These are phyloP conservation scores for Scartelaos histophorus DNA, from an alignment of 2,113 vertebrate genomes.

Conservation along the genomic window DNA sequence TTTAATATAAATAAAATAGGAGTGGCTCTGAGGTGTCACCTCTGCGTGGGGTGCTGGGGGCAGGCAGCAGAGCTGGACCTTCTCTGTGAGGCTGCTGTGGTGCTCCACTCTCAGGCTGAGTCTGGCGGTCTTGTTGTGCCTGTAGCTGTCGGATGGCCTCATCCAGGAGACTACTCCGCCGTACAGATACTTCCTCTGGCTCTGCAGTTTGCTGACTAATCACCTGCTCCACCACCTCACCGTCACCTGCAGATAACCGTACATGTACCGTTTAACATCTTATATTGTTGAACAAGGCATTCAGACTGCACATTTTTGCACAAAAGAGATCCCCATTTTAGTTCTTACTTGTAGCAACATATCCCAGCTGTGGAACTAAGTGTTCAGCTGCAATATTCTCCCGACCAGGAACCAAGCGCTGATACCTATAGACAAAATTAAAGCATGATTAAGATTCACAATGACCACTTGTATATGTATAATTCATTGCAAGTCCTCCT, in stretches of 20 bases:
- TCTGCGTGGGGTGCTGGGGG: constrained; percentile 84
- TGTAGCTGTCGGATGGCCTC: constrained; percentile 88
- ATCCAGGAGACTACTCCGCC: constrained; percentile 84
- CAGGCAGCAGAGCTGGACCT: constrained; percentile 45
- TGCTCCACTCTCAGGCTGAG: constrained; percentile 42
- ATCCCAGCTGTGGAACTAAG: constrained; percentile 93
- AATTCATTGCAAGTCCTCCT: background rate
- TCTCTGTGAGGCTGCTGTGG: constrained; percentile 38
- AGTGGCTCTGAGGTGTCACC: constrained; percentile 79
- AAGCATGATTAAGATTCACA: background rate
- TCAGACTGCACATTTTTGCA: too few relatives aligned
- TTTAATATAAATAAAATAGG: too few relatives aligned
- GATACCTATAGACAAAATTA: constrained; percentile 74
- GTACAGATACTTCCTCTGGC: constrained; percentile 76
- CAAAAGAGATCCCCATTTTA: too few relatives aligned
- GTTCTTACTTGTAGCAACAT: constrained; percentile 91
- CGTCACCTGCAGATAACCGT: constrained; percentile 80
- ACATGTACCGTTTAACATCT: background rate
- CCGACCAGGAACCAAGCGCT: constrained; percentile 92
- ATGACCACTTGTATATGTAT: background rate
- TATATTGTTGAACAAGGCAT: too few relatives aligned
- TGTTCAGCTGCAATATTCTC: constrained; percentile 93
- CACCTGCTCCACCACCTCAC: constrained; percentile 95
- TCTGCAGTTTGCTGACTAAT: constrained; percentile 91
- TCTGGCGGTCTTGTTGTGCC: constrained; percentile 82